Conservation (phyloP, 2,888 invertebrate genomes). For the Chloroclystis v-ata region DNA sequence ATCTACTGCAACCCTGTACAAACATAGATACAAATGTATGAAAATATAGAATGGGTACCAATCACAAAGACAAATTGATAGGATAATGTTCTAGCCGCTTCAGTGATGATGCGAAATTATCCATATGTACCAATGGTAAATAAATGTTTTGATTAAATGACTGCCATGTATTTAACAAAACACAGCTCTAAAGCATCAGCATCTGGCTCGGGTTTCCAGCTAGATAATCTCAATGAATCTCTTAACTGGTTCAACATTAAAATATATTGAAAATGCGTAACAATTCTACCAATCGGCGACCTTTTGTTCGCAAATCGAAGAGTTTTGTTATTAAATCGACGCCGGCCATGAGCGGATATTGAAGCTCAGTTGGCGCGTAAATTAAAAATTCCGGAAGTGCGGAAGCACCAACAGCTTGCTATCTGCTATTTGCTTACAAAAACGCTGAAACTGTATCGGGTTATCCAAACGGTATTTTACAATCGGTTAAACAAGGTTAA, state of each 20-base stretch:
- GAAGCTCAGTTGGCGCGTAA: conserved; percentile 44
- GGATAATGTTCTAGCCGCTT: no score
- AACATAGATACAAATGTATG: no score
- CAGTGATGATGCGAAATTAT: no score
- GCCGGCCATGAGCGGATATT: conserved; percentile 40
- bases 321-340: conserved; percentile 29
- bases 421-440: conserved; percentile 15
- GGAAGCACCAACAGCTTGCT: background rate
- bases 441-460: conserved; percentile 3
- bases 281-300: conserved; percentile 14
- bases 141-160: no score
- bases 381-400: conserved; percentile 50
- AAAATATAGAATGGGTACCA: no score
- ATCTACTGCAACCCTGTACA: no score
- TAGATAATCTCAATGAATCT: background rate
- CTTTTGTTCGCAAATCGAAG: conserved; percentile 15
- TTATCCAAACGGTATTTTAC: background rate
- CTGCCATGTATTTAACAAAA: no score
- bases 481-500: no score
- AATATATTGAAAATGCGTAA: conserved; percentile 13
- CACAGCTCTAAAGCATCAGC: no score
- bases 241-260: background rate
- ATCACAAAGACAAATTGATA: no score
- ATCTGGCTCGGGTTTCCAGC: no score
- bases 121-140: no score